Evolutionary conservation across 1,140 invertebrate genomes (phyloP).

Genomic region (Eriocheir sinensis): DNA sequence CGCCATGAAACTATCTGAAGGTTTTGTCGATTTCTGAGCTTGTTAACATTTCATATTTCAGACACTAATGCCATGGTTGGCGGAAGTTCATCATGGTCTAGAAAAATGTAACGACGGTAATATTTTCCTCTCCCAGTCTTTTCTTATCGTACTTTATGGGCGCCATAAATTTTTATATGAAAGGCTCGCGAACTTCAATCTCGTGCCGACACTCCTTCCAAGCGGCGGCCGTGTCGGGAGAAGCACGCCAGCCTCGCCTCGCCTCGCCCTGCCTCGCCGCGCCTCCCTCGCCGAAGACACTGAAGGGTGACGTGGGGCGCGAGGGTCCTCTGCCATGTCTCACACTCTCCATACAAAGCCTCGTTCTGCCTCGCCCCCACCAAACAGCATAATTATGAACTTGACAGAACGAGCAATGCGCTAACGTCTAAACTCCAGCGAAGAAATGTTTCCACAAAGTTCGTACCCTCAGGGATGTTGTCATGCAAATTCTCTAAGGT

Average conservation of each 20-base stretch:
- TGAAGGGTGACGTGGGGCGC: neutral
- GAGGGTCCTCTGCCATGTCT: neutral
- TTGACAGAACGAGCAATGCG: neutral
- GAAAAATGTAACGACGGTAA: neutral
- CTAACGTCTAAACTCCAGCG: neutral
- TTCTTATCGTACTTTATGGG: conserved; percentile 15
- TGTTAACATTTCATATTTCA: neutral
- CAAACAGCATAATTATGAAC: neutral
- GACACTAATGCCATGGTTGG: neutral
- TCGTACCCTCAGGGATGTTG: conserved; percentile 7
- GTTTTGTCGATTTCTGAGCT: neutral
- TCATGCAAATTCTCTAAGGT: conserved; percentile 24
- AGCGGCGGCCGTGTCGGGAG: neutral
- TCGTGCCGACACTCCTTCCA: neutral
- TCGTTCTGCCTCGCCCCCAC: neutral
- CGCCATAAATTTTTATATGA: neutral
- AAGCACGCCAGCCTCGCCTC: neutral
- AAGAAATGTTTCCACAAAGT: neutral
- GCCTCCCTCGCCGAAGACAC: neutral
- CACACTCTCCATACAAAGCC: neutral
- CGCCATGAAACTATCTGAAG: neutral
- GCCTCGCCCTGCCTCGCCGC: neutral
- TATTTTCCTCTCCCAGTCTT: neutral
- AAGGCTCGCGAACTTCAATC: conserved; percentile 5
- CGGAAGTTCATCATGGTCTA: neutral